Conservation (phyloP, 2,113 vertebrate genomes). For the Neotoma lepida region DNA sequence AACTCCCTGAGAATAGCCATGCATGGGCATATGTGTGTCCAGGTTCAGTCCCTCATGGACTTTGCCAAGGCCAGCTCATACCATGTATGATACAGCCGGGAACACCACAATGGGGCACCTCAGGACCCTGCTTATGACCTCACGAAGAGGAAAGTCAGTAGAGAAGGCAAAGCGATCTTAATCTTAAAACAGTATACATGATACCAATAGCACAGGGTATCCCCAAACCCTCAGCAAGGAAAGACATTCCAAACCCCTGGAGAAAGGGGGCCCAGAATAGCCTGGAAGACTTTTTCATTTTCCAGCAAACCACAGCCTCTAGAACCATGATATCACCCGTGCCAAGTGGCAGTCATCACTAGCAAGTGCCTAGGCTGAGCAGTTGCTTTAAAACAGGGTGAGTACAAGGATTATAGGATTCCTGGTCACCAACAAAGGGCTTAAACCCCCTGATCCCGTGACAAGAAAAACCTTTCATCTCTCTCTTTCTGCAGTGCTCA, state of each 20-base stretch:
- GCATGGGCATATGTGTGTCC: not conserved
- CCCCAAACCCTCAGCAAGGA: fast-evolving
- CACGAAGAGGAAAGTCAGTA: fast-evolving
- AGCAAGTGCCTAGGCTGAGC: fast-evolving
- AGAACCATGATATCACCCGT: not conserved
- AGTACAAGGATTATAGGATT: fast-evolving
- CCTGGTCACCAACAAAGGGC: not conserved
- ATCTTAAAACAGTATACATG: fast-evolving
- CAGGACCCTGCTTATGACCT: fast-evolving
- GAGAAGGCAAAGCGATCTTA: too few species aligned
- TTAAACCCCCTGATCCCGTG: not conserved
- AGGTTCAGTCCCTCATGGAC: not conserved
- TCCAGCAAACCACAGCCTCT: not conserved
- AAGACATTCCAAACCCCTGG: fast-evolving
- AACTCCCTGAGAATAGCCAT: not conserved
- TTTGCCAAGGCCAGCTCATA: not conserved
- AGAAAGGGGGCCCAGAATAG: not conserved
- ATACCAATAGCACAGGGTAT: fast-evolving
- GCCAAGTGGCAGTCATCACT: not conserved
- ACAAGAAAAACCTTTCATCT: not conserved
- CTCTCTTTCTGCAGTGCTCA: not conserved
- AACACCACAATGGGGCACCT: fast-evolving
- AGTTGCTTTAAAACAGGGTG: fast-evolving
- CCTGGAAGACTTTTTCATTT: fast-evolving
- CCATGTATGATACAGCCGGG: fast-evolving